These are phyloP conservation scores for Malurus leucopterus DNA, from an alignment of 2,797 vertebrate species.

Conservation along the genomic window DNA sequence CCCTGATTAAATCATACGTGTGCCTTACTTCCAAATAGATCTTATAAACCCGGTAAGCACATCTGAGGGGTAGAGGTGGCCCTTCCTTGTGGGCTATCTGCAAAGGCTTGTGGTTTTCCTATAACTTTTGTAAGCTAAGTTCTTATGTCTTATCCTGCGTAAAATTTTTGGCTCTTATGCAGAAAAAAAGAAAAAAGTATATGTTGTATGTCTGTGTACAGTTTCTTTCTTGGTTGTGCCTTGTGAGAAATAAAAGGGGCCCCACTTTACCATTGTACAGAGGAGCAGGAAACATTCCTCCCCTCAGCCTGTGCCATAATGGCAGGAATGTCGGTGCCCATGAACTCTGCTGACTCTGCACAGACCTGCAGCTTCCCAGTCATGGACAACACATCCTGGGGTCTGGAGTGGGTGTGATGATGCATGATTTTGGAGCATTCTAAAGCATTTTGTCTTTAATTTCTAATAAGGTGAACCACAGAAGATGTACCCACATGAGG, in stretches of 20 bases:
- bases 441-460: not conserved
- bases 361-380: fast-evolving
- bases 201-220: not conserved
- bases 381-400: not conserved
- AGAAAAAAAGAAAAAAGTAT: fast-evolving
- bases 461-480: not conserved
- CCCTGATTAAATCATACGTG: not conserved
- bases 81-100: not conserved
- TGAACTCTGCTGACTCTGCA: not conserved
- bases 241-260: not conserved
- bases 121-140: not conserved
- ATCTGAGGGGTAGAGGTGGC: not conserved
- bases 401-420: not conserved
- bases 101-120: not conserved
- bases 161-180: not conserved
- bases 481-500: not conserved
- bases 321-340: fast-evolving
- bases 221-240: not conserved
- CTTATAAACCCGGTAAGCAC: not conserved
- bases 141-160: not conserved
- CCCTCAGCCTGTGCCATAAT: not conserved
- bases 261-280: not conserved
- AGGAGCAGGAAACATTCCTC: not conserved
- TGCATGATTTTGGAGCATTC: fast-evolving
- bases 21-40: not conserved